Base-by-base conservation (phyloP, 2,888 invertebrate species). In the Sabatieria punctata region DNA sequence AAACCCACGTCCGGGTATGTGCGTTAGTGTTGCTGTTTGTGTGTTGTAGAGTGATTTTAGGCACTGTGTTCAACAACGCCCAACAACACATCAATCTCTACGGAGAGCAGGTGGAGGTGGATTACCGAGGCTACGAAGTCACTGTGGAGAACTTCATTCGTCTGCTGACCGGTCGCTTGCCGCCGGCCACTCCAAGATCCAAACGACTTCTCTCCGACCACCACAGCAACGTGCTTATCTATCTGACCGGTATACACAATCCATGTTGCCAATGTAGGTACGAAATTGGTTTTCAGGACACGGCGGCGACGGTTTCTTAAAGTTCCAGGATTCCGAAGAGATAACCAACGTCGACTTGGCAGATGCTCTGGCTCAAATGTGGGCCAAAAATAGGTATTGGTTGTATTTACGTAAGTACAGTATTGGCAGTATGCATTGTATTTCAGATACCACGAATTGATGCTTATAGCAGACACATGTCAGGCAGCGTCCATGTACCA, bases 311-410 rank as follows among this genome's bases (percentile, higher is more conserved):
- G 95, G 95, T 0, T 99, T 99, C 65, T 72, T 99, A 0, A 99
- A 99, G 69, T 99, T 99, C 65, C 97, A 99, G 72, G 95, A 97
- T 66, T 86, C 93, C 0, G 93, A 97, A 65, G 97, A 99, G 71
- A 85, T 99, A 22, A 95, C 95, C 2, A 91, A 85, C 68, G 85
- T 91, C 59, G 97, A 99, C 66, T 71, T 99, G 59, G 95, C 93
- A 19, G 95, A 99, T 76, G 95, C 95, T 19, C 76, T 99, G 46
- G 91, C 97, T 65, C 95, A 97, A 70, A 99, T 99, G 97, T 93
- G 91, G 86, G 89, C 95, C 64, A 95, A 97, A 65, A 78, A 82
- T 67, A 78, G 91, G 82, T 84, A 56, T 50, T 45, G 11, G 13
- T 30, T 22, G 15, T 21, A 2, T 21, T 36, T 33, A 33, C 33